Evolutionary conservation across 1,140 invertebrate genomes (phyloP), one percentile per base, ranked within the genome.

Genomic region (Drosophila baimaii): DNA sequence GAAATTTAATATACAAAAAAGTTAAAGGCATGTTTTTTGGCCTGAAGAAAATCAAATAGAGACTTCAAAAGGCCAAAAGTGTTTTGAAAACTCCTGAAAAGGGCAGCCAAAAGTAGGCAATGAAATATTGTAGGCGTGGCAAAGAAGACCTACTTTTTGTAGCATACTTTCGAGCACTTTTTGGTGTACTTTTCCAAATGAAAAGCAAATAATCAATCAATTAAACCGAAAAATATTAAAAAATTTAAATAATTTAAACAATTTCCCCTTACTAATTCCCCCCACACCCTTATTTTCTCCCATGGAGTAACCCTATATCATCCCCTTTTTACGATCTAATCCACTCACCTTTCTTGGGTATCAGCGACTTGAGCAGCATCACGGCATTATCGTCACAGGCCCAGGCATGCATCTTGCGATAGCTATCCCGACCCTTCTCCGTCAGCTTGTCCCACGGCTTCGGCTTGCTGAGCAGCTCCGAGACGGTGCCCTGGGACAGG

Each of bases 371-470:
- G 91, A 99, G 95, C 65, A 99, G 95, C 93, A 98, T 94, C 66
- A 99, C 98, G 82, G 98, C 98, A 88, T 97, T 96, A 83, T 99
- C 98, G 93, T 99, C 98, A 91, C 97, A 97, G 59, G 98, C 97
- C 99, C 99, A 99, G 61, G 97, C 98, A 93, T 99, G 98, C 98
- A 99, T 99, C 93, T 99, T 99, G 72, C 99, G 93, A 93, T 99
- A 99, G 62, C 98, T 99, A 93, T 99, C 99, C 21, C 98, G 94
- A 10, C 99, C 99, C 93, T 99, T 99, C 93, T 99, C 99, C 21
- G 99, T 99, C 77, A 99, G 93, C 93, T 99, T 99, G 93, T 99
- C 98, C 99, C 99, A 99, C 1, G 98, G 98, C 92, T 99, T 99
- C 3, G 99, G 99, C 92, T 99, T 99, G 51, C 98, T 99, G 19